Evolutionary conservation across 2,888 invertebrate genomes (phyloP), one percentile per base, ranked within the genome.

Genomic region (Tetropium fuscum): DNA sequence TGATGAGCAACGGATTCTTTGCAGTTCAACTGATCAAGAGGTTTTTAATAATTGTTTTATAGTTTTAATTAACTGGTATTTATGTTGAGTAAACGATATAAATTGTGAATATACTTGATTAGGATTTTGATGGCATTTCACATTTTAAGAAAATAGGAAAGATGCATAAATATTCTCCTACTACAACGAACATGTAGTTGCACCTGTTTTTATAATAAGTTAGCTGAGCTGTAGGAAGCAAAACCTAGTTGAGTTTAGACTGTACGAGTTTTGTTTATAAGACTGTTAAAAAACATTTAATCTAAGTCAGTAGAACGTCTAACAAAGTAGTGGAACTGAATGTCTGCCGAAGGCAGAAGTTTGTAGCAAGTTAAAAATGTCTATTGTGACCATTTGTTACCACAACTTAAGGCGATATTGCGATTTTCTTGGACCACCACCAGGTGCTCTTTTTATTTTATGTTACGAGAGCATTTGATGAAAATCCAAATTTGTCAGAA

Each of bases 271-370:
- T 56, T 49, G 25, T 61, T 69, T 63, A 70, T 68, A 71, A 73
- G 73, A 73, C 73, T 73, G 73, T 72, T 62, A 51, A 60, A 53
- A 34, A 64, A 59, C 60, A 64, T 53, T 60, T 59, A 58, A 64
- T 68, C 71, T 73, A 73, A 73, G 73, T 73, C 72, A 73, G 66
- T 72, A 72, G 68, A 53, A 66, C 34, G 59, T 60, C 63, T 68
- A 69, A 63, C 58, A 45, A 43, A 48, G 60, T 62, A 60, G 66
- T 11, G 34, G n/a, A 30, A 25, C 25, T n/a, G n/a, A n/a, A n/a
- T n/a, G n/a, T n/a, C n/a, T n/a, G n/a, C n/a, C n/a, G n/a, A n/a
- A n/a, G n/a, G n/a, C n/a, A n/a, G n/a, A n/a, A n/a, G n/a, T n/a
- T n/a, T n/a, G n/a, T n/a, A n/a, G n/a, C n/a, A n/a, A n/a, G n/a